Evolutionary conservation across 2,888 invertebrate genomes (phyloP), one percentile per base, ranked within the genome.

Genomic region (Spisula solida): DNA sequence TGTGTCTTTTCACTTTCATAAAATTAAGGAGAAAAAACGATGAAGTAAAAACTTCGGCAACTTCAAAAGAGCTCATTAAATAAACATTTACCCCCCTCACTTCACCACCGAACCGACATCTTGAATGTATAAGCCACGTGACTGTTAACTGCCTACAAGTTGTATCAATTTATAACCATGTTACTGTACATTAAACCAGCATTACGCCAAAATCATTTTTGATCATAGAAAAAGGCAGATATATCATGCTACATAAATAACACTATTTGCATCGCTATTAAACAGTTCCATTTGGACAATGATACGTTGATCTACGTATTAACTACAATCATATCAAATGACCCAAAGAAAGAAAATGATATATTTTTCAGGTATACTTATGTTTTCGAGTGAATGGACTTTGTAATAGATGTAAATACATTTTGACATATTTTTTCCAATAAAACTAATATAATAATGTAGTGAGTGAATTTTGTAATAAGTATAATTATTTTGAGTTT

Each of bases 1-100:
- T 34, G 75, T 75, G 75, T 75, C 75, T 75, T 75, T 75, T 75
- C 34, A 75, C 31, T 75, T 75, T 75, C 34, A 31, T 34, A 16
- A 75, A 75, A 75, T 34, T 75, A 34, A 75, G 34, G 34, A 18
- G 31, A 60, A 60, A 31, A 75, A 75, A 31, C 31, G 31, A 16
- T 75, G 75, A 34, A 75, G 75, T 75, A 75, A 75, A 75, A 75
- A 75, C 75, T 18, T 75, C 31, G 29, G 18, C 18, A 75, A 75
- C 75, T 18, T 75, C 75, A 75, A 75, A 75, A 75, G 34, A 75
- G 4, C 75, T 75, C 75, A 16, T 75, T 75, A 34, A 75, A 31
- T 75, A 75, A 75, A 75, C 75, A 34, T 75, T 75, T 75, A 34
- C 75, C 75, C 75, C 75, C 31, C 31, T 31, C 34, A 31, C 34